A percentile compares a stretch with the other conserved stretches of the same genome.
phyloP scores from a whole-genome alignment of 2,113 vertebrate genomes.

The Ciconia maguari region DNA sequence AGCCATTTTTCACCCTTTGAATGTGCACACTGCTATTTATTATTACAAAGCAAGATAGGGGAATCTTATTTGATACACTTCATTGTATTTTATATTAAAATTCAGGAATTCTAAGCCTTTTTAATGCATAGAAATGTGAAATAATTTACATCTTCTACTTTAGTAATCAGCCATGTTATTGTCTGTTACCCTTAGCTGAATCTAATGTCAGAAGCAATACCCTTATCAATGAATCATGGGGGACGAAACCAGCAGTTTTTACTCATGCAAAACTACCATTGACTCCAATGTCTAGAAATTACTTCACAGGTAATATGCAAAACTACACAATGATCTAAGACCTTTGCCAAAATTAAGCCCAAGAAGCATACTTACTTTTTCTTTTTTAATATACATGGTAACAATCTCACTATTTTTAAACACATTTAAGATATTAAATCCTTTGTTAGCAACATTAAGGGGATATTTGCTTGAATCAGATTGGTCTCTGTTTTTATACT shows the following conservation, averaged over 20 bases:
- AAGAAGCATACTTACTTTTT: background rate
- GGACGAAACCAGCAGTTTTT: background rate
- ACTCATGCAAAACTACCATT: background rate
- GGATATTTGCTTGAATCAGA: background rate
- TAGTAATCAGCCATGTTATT: slow-evolving; percentile 79
- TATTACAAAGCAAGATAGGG: slow-evolving; percentile 63
- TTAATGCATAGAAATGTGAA: slow-evolving; percentile 78
- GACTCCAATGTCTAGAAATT: background rate
- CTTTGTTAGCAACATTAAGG: background rate
- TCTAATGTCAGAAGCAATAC: slow-evolving; percentile 75
- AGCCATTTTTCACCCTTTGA: slow-evolving; percentile 53
- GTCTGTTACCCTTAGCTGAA: slow-evolving; percentile 73
- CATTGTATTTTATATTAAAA: slow-evolving; percentile 79
- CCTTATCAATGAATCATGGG: slow-evolving; percentile 62
- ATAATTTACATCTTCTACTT: slow-evolving; percentile 75
- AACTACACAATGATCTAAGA: background rate
- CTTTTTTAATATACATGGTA: background rate
- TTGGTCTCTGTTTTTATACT: background rate
- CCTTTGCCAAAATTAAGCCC: background rate
- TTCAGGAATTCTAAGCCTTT: slow-evolving; percentile 68
- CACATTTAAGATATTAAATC: background rate
- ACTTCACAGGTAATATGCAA: background rate
- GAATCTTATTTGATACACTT: slow-evolving; percentile 77
- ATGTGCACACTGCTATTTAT: slow-evolving; percentile 64
- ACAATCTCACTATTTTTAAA: background rate